Conservation (phyloP, 2,888 invertebrate genomes). For the Erebia ligea region DNA sequence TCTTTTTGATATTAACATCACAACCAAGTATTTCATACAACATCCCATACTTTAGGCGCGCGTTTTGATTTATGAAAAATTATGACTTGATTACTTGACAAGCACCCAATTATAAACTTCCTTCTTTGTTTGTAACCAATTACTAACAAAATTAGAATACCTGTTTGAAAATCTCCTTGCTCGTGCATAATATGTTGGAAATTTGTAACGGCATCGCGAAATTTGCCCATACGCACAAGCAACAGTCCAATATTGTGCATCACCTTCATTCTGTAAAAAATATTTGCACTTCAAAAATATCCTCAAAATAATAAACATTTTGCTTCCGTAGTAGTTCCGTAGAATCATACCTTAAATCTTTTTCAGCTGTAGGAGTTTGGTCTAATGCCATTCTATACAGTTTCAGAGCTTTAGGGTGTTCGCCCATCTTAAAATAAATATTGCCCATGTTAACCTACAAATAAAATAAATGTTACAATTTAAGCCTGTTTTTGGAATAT, state of each 20-base stretch:
- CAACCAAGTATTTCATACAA: too few species aligned
- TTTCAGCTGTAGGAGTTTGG: constrained; percentile 96
- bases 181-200: constrained; percentile 99
- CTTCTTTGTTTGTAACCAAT: too few species aligned
- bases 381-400: constrained; percentile 99
- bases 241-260: constrained; percentile 99
- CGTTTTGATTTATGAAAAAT: too few species aligned
- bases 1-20: too few species aligned
- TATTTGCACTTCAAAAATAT: not conserved
- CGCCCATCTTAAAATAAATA: constrained; percentile 97
- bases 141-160: constrained; percentile 38
- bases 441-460: constrained; percentile 95
- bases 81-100: too few species aligned
- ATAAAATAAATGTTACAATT: not conserved
- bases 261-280: constrained; percentile 90
- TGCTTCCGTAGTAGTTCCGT: not conserved
- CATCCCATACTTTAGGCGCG: too few species aligned
- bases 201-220: constrained; percentile 97
- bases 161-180: constrained; percentile 93
- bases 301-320: not conserved
- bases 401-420: constrained; percentile 97
- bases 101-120: too few species aligned
- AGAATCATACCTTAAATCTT: constrained; percentile 89
- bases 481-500: too few species aligned
- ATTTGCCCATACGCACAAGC: constrained; percentile 97